Evolutionary conservation across 2,113 vertebrate genomes (phyloP).

Genomic region (Meles meles): DNA sequence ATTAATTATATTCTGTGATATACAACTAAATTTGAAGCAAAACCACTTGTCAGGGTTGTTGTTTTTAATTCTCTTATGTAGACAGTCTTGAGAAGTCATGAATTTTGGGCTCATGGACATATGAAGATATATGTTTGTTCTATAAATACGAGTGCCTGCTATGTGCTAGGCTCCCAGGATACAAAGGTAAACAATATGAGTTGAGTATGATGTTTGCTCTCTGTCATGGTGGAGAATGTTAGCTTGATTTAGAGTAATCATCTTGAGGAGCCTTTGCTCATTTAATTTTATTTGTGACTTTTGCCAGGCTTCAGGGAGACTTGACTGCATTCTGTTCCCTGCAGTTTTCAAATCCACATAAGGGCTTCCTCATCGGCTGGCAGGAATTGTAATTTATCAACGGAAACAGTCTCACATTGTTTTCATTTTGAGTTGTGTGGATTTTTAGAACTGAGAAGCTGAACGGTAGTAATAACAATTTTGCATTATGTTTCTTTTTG

Average conservation of each 20-base stretch:
- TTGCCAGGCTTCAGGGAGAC: neutral
- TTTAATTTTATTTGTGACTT: neutral
- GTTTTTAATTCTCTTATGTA: neutral
- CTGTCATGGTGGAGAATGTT: neutral
- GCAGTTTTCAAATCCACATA: neutral
- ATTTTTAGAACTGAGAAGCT: constrained; percentile 39
- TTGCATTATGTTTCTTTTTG: neutral
- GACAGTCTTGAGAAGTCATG: neutral
- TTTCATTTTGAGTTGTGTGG: constrained; percentile 23
- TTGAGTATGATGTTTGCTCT: neutral
- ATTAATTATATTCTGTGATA: neutral
- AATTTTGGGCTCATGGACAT: neutral
- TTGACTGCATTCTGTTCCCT: neutral
- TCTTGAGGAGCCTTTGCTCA: neutral
- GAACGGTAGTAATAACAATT: neutral
- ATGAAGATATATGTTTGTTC: neutral
- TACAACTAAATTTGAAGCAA: neutral
- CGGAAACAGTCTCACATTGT: neutral
- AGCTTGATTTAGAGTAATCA: neutral
- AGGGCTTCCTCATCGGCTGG: neutral
- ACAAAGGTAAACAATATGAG: neutral
- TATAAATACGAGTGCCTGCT: neutral
- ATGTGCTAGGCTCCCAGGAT: neutral
- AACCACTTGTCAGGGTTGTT: neutral
- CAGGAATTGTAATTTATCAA: constrained; percentile 7